These are phyloP conservation scores for Uropsilus gracilis DNA, from an alignment of 2,113 vertebrate genomes.

Conservation along the genomic window DNA sequence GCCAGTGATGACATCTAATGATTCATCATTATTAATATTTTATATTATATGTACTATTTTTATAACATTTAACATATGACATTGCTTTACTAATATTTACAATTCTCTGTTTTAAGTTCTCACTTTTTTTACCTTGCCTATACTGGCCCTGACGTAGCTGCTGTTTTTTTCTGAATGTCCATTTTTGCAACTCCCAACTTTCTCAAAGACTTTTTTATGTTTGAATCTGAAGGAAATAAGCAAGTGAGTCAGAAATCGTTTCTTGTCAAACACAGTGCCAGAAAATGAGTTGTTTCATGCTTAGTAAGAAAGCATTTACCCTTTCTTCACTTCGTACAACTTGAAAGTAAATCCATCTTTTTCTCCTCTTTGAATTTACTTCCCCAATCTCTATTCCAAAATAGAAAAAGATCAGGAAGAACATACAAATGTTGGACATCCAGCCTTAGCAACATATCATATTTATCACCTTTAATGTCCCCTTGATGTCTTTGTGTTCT, in stretches of 20 bases:
- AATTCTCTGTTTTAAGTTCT: background rate
- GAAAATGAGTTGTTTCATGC: background rate
- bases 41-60: background rate
- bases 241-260: conserved; percentile 54
- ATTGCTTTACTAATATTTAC: background rate
- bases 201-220: background rate
- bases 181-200: background rate
- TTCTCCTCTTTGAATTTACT: conserved; percentile 51
- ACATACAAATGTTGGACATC: background rate
- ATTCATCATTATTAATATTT: background rate
- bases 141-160: background rate
- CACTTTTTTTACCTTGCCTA: background rate
- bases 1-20: too few relatives aligned
- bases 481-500: conserved; percentile 44
- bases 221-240: conserved; percentile 57
- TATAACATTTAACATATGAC: background rate
- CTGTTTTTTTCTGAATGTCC: background rate
- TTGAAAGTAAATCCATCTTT: conserved; percentile 47
- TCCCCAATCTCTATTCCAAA: conserved; percentile 40
- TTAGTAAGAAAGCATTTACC: conserved; percentile 38
- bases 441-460: background rate
- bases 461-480: conserved; percentile 62
- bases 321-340: conserved; percentile 2
- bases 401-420: conserved; percentile 58
- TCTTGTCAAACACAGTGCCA: conserved; percentile 15